Percentiles rank a stretch among this genome's conserved stretches.
These are phyloP conservation scores for Pachyseris speciosa DNA, from an alignment of 64 coral and sea anemone species.

Conservation along the genomic window DNA sequence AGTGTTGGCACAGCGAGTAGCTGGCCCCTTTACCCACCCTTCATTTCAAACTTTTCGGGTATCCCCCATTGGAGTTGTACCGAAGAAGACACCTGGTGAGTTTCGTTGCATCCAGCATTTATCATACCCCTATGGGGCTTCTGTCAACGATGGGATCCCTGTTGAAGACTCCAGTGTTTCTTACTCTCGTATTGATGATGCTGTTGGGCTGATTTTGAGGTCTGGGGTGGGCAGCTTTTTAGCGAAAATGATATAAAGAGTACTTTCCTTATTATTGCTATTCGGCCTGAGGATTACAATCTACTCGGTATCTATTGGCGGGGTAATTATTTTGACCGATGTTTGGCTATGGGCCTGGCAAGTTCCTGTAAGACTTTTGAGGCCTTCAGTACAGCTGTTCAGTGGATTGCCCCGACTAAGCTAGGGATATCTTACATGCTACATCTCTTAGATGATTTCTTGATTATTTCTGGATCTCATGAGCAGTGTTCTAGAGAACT, in stretches of 20 bases:
- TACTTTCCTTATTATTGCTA: constrained; percentile 51
- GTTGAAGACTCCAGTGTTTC: constrained; percentile 24
- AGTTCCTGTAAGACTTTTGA: constrained; percentile 48
- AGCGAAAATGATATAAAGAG: constrained; percentile 32
- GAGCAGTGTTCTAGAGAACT: not conserved
- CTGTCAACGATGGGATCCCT: constrained; percentile 51
- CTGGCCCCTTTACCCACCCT: constrained; percentile 47
- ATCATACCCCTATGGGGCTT: constrained; percentile 31
- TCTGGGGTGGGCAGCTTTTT: constrained; percentile 27
- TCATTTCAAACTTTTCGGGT: constrained; percentile 11
- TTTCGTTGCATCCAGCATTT: constrained; percentile 46
- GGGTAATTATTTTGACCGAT: constrained; percentile 47
- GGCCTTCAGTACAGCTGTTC: constrained; percentile 18
- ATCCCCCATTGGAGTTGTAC: constrained; percentile 49
- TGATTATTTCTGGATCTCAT: not conserved
- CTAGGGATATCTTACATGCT: not conserved
- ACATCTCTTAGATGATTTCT: constrained; percentile 27
- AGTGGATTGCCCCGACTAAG: constrained; percentile 1
- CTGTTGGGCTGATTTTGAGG: constrained; percentile 12
- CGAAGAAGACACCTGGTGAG: constrained; percentile 55
- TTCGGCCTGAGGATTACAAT: constrained; percentile 25
- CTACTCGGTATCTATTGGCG: constrained; percentile 33
- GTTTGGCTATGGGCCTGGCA: constrained; percentile 53
- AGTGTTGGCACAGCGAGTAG: constrained; percentile 11
- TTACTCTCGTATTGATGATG: constrained; percentile 33